Conservation (phyloP, 2,113 vertebrate species). For the Leptodactylus fuscus region DNA sequence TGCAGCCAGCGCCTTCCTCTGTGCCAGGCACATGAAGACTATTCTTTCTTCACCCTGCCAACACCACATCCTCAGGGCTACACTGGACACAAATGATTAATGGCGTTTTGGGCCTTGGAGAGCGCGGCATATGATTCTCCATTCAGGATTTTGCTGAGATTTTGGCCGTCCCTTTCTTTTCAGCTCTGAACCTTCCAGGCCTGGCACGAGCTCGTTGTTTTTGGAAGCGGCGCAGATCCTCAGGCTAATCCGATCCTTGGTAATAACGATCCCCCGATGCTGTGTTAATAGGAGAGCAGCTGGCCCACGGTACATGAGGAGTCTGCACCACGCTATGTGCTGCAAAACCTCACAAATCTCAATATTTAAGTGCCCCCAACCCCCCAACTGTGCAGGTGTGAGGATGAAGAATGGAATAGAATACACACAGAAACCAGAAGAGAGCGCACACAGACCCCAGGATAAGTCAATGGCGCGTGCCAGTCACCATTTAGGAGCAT, state of each 20-base stretch:
- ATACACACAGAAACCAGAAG: too few relatives aligned
- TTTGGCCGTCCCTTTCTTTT: neutral
- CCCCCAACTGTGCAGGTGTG: too few relatives aligned
- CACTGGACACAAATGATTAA: neutral
- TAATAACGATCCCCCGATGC: too few relatives aligned
- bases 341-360: too few relatives aligned
- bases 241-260: conserved; percentile 1
- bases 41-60: neutral
- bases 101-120: neutral
- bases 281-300: neutral
- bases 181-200: too few relatives aligned
- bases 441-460: neutral
- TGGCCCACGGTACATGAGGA: too few relatives aligned
- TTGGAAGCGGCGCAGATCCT: conserved; percentile 1
- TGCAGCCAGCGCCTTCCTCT: neutral
- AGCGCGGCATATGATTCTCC: neutral
- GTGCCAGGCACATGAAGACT: neutral
- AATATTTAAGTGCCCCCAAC: too few relatives aligned
- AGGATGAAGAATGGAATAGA: too few relatives aligned
- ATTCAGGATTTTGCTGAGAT: neutral
- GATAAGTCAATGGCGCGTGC: too few relatives aligned
- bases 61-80: neutral
- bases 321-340: too few relatives aligned
- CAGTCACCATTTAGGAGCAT: too few relatives aligned
- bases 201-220: conserved; percentile 16